Base-by-base conservation (phyloP, 2,888 invertebrate genomes). In the Hirtodrosophila trivittata region DNA sequence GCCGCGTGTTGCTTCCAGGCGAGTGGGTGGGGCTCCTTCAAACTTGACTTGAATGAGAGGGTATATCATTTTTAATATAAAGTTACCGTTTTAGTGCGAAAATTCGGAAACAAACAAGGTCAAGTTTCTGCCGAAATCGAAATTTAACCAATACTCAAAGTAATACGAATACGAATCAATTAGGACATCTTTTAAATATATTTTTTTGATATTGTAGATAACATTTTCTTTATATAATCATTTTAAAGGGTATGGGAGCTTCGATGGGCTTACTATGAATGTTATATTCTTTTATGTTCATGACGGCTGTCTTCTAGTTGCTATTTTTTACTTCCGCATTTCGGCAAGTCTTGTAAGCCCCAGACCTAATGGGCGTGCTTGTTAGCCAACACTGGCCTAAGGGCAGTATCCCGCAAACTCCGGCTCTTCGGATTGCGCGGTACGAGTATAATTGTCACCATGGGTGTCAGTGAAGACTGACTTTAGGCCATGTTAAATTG, bases 371-470 rank as follows among this genome's bases (percentile, higher is more conserved):
- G 74, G 69, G 37, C 60, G 59, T 43, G 42, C 59, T 70, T 67
- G 64, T 60, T 62, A 62, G 81, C 67, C 64, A 35, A 32, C 39
- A 45, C 49, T 66, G 38, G 60, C 76, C 76, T 41, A 14, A 35
- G 80, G 77, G 60, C 68, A 72, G 66, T 32, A 41, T 41, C 32
- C n/a, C 33, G n/a, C 37, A 59, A 16, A 16, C 49, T 37, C 41
- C 32, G 4, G 9, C 25, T 21, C 13, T 49, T 59, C 54, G 52
- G 66, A 68, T 55, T 63, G 58, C 46, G 63, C 45, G 66, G 67
- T 69, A 38, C 18, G 55, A 57, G 62, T 76, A 84, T 87, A 87
- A 87, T 88, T 87, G 87, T 87, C 87, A 87, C 87, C 87, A 77
- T 77, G 87, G 87, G 88, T 87, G 87, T 85, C 68, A 65, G 56